Percentiles rank a stretch among this genome's conserved stretches.
phyloP scores from a whole-genome alignment of 2,113 vertebrate species.

The Lichenostomus cassidix region DNA sequence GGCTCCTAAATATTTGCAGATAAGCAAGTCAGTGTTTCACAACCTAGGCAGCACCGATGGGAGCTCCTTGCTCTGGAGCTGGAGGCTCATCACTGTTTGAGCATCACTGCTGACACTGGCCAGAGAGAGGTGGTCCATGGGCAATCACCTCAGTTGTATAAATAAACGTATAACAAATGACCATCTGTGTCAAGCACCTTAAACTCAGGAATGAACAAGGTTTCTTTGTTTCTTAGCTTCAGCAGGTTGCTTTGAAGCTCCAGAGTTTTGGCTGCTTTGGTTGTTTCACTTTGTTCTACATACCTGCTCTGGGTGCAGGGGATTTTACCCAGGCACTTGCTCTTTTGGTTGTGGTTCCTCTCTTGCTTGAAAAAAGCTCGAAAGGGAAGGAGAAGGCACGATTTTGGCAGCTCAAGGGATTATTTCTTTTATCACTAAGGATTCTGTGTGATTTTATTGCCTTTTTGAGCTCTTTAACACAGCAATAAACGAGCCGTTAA shows the following conservation, averaged over 20 bases:
- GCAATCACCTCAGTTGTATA: not conserved
- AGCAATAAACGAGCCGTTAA: constrained; percentile 31
- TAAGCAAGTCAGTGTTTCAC: not conserved
- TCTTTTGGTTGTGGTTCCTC: not conserved
- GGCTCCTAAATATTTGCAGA: not conserved
- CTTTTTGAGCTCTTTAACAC: constrained; percentile 38
- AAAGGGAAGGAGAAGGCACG: not conserved
- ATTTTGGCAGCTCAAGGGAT: not conserved
- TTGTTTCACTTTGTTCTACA: not conserved
- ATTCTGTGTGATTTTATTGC: constrained; percentile 32
- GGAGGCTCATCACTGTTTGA: accelerated
- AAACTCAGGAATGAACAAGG: not conserved
- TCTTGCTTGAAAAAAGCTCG: not conserved
- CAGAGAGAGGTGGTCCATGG: not conserved
- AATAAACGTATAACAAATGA: not conserved
- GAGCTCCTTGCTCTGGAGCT: not conserved
- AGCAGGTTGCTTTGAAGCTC: not conserved
- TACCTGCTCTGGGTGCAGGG: accelerated
- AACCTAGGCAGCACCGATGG: accelerated
- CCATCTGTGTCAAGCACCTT: not conserved
- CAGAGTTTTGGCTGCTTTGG: not conserved
- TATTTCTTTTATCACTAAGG: constrained; percentile 27
- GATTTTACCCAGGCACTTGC: not conserved
- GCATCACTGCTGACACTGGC: not conserved
- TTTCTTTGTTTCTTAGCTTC: not conserved